Evolutionary conservation across 64 coral and sea anemone genomes (phyloP), one percentile per base, ranked within the genome.

Genomic region (Orbicella faveolata): DNA sequence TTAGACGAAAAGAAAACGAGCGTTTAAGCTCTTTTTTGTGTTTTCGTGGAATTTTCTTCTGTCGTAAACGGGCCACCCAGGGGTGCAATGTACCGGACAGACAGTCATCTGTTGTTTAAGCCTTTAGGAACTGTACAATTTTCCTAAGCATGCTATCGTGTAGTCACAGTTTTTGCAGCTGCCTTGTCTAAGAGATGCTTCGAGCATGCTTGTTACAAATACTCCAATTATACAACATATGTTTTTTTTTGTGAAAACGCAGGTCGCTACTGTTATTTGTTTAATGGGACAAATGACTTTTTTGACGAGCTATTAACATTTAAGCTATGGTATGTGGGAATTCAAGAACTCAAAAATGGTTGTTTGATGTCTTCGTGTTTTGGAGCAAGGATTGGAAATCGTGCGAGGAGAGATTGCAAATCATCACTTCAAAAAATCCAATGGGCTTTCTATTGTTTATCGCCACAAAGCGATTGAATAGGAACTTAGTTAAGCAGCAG

Each of bases 381-480:
- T 36, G 25, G 2, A 21, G 34, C 59, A 35, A 34, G 20, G 37
- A 9, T 15, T 7, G 19, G 34, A 44, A 52, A 52, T 85, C 11
- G 41, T 48, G 10, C 0, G n/a, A 79, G 15, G 57, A 57, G 20
- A 11, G 11, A 70, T 70, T 70, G 67, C 67, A 70, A 70, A 70
- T 70, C 23, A 26, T 79, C 7, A 15, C 65, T 23, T 52, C 6
- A 72, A 34, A 70, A 19, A 12, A 5, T 53, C 72, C 17, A 72
- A 9, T 34, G 12, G 62, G 62, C 9, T 67, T 19, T 68, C 80
- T 67, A 23, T 85, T 85, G 82, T 85, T 85, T 70, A 52, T 85
- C 21, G 10, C 1, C 18, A 85, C 82, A 85, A 85, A 72, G 41
- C 63, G 26, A 72, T 70, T 73, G 63, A 72, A 70, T 26, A 33